Percentiles rank a stretch among this genome's conserved stretches.
Conservation (phyloP, 1,140 invertebrate genomes). For the Oryctes rhinoceros region DNA sequence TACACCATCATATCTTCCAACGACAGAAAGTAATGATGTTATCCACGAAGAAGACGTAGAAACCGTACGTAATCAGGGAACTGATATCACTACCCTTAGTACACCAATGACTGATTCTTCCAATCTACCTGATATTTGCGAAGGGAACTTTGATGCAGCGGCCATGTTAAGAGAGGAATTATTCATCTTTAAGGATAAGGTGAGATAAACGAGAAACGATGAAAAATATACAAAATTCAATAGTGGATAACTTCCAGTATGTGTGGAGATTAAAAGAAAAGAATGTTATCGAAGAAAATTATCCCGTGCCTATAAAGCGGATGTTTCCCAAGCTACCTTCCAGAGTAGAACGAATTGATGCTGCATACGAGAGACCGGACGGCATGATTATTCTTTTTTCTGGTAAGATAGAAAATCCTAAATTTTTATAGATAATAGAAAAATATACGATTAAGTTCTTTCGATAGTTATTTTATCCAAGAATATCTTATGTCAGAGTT, state of each 20-base stretch:
- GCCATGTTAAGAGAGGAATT: slow-evolving; percentile 73
- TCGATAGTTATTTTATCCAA: no score
- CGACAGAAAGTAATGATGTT: neutral
- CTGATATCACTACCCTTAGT: slow-evolving; percentile 55
- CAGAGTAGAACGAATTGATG: slow-evolving; percentile 71
- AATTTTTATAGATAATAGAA: no score
- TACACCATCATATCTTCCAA: slow-evolving; percentile 12
- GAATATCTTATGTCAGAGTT: no score
- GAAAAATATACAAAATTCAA: neutral
- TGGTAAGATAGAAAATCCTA: slow-evolving; percentile 62
- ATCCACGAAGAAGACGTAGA: slow-evolving; percentile 63
- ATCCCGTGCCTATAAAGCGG: slow-evolving; percentile 67
- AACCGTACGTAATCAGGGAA: slow-evolving; percentile 62
- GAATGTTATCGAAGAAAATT: slow-evolving; percentile 65
- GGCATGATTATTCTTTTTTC: slow-evolving; percentile 79
- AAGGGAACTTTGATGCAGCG: slow-evolving; percentile 73
- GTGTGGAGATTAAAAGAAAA: slow-evolving; percentile 69
- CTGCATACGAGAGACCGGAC: slow-evolving; percentile 77
- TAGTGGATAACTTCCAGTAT: slow-evolving; percentile 60
- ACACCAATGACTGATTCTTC: slow-evolving; percentile 53
- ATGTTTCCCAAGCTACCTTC: slow-evolving; percentile 71
- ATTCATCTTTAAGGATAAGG: slow-evolving; percentile 73
- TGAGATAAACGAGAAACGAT: neutral
- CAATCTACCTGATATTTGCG: slow-evolving; percentile 67
- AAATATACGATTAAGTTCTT: no score